Conservation (phyloP, 2,888 invertebrate species). For the Lithophane semibrunnea region DNA sequence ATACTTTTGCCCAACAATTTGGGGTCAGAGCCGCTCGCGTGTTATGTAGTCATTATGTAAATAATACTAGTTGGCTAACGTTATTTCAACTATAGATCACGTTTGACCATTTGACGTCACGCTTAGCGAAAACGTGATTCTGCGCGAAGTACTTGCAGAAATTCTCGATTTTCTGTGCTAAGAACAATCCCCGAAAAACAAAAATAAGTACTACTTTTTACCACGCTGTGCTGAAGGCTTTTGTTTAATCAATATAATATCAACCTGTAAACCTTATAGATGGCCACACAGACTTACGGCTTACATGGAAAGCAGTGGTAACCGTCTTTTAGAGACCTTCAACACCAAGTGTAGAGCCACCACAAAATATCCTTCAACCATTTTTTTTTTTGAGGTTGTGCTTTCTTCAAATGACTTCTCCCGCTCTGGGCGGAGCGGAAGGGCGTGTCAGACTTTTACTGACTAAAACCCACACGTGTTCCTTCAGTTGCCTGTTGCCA, state of each 20-base stretch:
- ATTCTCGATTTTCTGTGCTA: neutral
- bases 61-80: constrained; percentile 14
- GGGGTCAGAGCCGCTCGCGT: constrained; percentile 1
- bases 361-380: neutral
- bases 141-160: neutral
- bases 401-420: no score
- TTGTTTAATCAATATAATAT: neutral
- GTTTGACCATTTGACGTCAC: constrained; percentile 21
- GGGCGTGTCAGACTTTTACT: no score
- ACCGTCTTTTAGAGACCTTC: neutral
- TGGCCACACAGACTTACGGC: neutral
- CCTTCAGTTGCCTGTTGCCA: no score
- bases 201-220: neutral
- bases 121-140: constrained; percentile 20
- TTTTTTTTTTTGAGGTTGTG: no score
- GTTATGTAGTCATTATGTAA: constrained; percentile 31
- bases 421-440: no score
- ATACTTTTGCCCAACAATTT: constrained; percentile 1
- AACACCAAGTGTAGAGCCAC: neutral
- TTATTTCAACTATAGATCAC: constrained; percentile 1
- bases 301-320: neutral
- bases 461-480: no score
- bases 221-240: neutral
- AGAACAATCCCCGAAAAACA: neutral
- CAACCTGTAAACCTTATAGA: neutral